Conservation (phyloP, 2,797 vertebrate species). For the Astyanax mexicanus region DNA sequence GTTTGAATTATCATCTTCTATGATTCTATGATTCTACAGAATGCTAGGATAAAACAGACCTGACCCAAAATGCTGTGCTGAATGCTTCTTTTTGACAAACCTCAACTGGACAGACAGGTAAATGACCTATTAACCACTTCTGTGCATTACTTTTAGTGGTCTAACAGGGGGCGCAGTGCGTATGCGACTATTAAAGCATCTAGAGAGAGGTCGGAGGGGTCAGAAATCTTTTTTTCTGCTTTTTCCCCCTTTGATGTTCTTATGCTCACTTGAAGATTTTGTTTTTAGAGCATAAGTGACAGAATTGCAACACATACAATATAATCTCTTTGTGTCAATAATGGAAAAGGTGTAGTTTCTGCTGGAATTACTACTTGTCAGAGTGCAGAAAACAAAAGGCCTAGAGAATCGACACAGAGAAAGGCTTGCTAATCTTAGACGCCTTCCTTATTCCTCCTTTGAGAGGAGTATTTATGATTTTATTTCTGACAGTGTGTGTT, state of each 20-base stretch:
- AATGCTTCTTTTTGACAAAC: too few species aligned
- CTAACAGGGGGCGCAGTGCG: slow-evolving; percentile 46
- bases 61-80: background rate
- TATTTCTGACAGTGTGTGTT: background rate
- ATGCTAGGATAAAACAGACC: too few species aligned
- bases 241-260: too few species aligned
- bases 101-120: too few species aligned
- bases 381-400: background rate
- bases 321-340: too few species aligned
- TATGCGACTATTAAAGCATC: background rate
- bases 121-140: background rate
- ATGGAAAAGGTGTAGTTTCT: background rate
- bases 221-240: background rate
- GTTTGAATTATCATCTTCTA: too few species aligned
- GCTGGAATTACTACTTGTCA: background rate
- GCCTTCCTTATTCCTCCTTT: background rate
- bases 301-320: background rate
- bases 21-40: too few species aligned
- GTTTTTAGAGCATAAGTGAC: background rate
- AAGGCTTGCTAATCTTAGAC: too few species aligned
- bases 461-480: slow-evolving; percentile 1
- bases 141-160: background rate
- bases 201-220: background rate
- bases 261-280: background rate
- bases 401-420: too few species aligned